Evolutionary conservation across 1,140 invertebrate genomes (phyloP), one percentile per base, ranked within the genome.

Genomic region (Centruroides vittatus): DNA sequence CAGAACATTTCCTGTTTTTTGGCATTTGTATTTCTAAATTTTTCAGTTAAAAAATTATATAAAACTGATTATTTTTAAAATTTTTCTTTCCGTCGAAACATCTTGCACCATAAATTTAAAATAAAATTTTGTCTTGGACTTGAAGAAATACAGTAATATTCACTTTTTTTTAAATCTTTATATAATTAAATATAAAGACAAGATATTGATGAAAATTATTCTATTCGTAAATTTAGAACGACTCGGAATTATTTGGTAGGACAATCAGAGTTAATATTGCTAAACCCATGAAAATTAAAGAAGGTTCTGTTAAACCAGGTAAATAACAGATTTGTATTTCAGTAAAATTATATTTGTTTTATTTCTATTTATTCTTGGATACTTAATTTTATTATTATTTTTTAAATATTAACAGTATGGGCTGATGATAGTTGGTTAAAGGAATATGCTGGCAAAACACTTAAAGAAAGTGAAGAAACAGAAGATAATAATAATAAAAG

Each of bases 241-340:
- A 99, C 73, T 89, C 93, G 0, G 96, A 99, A 78, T 76, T 99
- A 13, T 99, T 93, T 82, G 96, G 96, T 0, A 81, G 92, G 65
- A 98, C 94, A 59, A 91, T 99, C 65, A 80, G 94, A 70, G 94
- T 98, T 2, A 99, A 98, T 73, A 82, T 98, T 64, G 95, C 96
- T 0, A 96, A 96, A 69, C 95, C 96, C 35, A 89, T 93, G 70
- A 85, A 89, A 68, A 89, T 96, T 53, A 94, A 93, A 73, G 92
- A 96, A 79, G 92, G 91, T 60, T 94, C 90, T 11, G 88, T 89
- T 3, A 83, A 88, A 59, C 54, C 68, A 60, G 64, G 64, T 65
- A 61, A 35, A 36, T 53, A 23, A 53, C 8, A 23, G 7, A n/a
- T 34, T 51, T n/a, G 2, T 34, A 12, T 51, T 34, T 51, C 49